Percentiles rank a stretch among this genome's conserved stretches.
Conservation (phyloP, 2,797 vertebrate species). For the Falco peregrinus region DNA sequence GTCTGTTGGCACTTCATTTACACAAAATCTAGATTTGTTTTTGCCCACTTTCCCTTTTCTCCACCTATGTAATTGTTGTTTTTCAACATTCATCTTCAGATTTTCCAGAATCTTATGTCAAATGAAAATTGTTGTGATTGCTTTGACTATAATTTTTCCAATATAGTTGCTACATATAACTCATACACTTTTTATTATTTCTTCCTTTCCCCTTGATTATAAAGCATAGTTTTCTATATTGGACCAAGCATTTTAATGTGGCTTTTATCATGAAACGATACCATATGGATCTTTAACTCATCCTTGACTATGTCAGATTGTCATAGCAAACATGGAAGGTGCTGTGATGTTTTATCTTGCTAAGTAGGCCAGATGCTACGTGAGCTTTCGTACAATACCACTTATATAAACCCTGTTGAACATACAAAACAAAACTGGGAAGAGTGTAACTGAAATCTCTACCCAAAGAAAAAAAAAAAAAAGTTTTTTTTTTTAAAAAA, state of each 20-base stretch:
- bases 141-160: neutral
- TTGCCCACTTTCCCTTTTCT: neutral
- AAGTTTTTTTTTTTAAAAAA: too few species aligned
- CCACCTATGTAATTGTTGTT: neutral
- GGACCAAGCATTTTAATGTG: neutral
- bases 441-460: neutral
- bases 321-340: neutral
- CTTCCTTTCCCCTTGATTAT: neutral
- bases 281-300: neutral
- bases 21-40: neutral
- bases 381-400: neutral
- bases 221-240: neutral
- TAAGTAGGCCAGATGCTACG: neutral
- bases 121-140: neutral
- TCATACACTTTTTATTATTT: neutral
- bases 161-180: neutral
- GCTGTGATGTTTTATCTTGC: neutral
- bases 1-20: neutral
- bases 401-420: neutral
- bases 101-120: neutral
- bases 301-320: neutral
- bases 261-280: neutral
- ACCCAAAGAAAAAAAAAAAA: neutral
- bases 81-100: neutral
- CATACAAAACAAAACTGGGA: neutral